Evolutionary conservation across 2,888 invertebrate genomes (phyloP), one percentile per base, ranked within the genome.

Genomic region (Caenorhabditis sp.): DNA sequence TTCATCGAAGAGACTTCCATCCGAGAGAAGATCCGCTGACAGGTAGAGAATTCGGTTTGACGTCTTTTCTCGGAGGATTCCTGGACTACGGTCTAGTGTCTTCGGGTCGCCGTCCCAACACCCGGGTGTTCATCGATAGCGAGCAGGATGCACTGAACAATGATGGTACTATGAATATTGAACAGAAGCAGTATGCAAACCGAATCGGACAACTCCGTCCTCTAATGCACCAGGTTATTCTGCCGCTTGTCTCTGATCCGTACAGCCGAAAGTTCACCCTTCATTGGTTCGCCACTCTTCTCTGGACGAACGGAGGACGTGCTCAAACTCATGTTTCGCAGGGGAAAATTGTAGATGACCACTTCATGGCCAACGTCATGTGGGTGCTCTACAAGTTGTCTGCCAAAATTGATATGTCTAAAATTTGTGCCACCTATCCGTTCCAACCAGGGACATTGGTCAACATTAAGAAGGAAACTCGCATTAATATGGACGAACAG

Each of bases 291-390:
- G 95, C 95, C 0, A 94, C 94, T 67, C 93, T 96, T 9, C 92
- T 98, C 69, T 94, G 94, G 79, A 93, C 40, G 0, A 78, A 78
- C 11, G 18, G 35, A 11, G 2, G 22, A 0, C 55, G 77, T 13
- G 47, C 37, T 24, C 55, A 50, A 0, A 32, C 62, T 0, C 77
- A 77, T 3, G 56, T 56, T 11, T 96, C 97, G 92, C 96, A 97
- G 90, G 94, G 95, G 76, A 94, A 95, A 1, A 94, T 97, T 0
- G 96, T 97, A 13, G 47, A 72, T 4, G 78, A 84, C 92, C 98
- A 98, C 0, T 97, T 97, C 92, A 96, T 98, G 95, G 93, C 98
- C 88, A 99, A 98, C 93, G 93, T 98, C 20, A 94, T 97, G 89
- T 95, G 95, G 64, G 96, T 97, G 22, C 93, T 99, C 86, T 98